Evolutionary conservation across 2,888 invertebrate genomes (phyloP).

Genomic region (Ectemnius lituratus): DNA sequence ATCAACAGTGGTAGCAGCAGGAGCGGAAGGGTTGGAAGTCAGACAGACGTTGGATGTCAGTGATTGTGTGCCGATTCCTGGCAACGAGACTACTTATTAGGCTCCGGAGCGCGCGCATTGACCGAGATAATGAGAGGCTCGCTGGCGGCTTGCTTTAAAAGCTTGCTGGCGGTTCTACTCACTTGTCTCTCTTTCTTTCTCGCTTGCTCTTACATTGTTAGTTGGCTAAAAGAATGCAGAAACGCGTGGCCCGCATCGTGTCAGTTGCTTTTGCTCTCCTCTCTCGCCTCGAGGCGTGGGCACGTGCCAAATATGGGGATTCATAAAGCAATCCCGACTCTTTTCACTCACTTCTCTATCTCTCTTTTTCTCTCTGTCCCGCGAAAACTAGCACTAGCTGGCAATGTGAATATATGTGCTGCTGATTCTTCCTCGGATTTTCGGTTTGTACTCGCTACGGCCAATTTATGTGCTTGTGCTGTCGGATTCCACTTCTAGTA

Average conservation of each 20-base stretch:
- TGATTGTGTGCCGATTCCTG: slow-evolving; percentile 25
- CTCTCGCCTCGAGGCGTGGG: slow-evolving; percentile 43
- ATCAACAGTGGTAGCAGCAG: no score
- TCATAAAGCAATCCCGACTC: slow-evolving; percentile 27
- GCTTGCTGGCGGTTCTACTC: no score
- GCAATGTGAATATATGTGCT: no score
- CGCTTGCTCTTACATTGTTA: no score
- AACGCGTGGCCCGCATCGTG: slow-evolving; percentile 20
- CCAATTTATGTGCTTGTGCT: no score
- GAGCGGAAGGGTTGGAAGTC: neutral
- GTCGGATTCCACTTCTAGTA: no score
- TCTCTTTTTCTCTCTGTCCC: no score
- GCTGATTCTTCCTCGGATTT: no score
- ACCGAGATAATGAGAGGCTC: slow-evolving; percentile 44
- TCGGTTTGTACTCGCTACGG: no score
- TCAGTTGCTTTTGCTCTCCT: neutral
- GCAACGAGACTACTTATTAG: slow-evolving; percentile 36
- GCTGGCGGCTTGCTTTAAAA: slow-evolving; percentile 6
- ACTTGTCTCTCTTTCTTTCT: no score
- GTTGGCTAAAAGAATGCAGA: slow-evolving; percentile 29
- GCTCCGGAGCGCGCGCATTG: slow-evolving; percentile 26
- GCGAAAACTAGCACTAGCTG: no score
- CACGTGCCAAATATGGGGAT: slow-evolving; percentile 62
- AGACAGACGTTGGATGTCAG: slow-evolving; percentile 12
- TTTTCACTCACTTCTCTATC: slow-evolving; percentile 4